Evolutionary conservation across 2,113 vertebrate genomes (phyloP), one percentile per base, ranked within the genome.

Genomic region (Tragelaphus strepsiceros): DNA sequence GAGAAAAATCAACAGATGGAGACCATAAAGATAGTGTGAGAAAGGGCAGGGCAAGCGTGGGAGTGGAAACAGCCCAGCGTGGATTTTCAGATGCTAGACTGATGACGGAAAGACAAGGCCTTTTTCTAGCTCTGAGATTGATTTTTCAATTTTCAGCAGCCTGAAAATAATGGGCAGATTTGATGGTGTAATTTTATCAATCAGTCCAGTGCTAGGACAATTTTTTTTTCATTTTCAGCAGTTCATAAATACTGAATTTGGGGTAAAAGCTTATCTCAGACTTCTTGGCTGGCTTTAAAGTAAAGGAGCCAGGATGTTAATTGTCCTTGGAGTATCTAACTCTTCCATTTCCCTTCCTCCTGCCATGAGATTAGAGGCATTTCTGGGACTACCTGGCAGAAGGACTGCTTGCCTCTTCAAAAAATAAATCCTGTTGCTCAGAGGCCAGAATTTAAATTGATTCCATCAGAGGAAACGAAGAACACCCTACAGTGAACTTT

Each of bases 401-500:
- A 95, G 35, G 53, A 11, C 15, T 90, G 61, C 46, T 87, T 62
- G 54, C 81, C 15, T n/a, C 74, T 95, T 64, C 59, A 62, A 80
- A 97, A 97, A 92, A 86, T 51, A 78, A 80, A 80, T 19, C 77
- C 6, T 87, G 83, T 43, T 85, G 95, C 51, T 86, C 19, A 30
- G 46, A 93, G 22, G 58, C 95, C 61, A 93, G 85, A 93, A 83
- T 22, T 97, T 64, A 91, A 97, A 92, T 46, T 21, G 84, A 94
- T 88, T 82, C 91, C 85, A 94, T 77, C 49, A 83, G 12, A 83
- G 71, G 35, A 83, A 93, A 97, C 77, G 84, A 97, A 97, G 84
- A 96, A 96, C 32, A 90, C 26, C 83, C 39, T 83, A 49, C 88
- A 74, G 51, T 78, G 80, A 97, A 96, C 77, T 94, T 95, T 94